phyloP scores from a whole-genome alignment of 1,140 invertebrate species.

The Platyura marginata region DNA sequence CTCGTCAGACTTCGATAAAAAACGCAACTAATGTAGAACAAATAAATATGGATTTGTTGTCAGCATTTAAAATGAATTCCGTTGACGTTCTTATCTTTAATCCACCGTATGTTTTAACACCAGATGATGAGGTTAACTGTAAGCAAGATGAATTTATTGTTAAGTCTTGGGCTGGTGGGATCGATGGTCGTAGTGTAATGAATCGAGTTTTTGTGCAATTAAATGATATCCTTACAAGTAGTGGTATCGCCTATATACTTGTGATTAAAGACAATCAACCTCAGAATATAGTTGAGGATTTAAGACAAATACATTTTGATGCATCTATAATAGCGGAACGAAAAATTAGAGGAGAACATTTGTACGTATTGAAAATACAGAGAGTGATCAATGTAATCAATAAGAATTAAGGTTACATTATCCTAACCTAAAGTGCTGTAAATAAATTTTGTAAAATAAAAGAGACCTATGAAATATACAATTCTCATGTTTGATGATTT shows the following conservation, averaged over 20 bases:
- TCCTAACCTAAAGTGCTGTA: no score
- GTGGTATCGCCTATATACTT: constrained; percentile 69
- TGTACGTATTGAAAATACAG: constrained; percentile 27
- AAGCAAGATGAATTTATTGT: constrained; percentile 11
- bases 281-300: constrained; percentile 43
- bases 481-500: no score
- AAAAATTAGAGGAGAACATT: constrained; percentile 32
- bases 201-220: constrained; percentile 53
- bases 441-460: no score
- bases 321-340: constrained; percentile 43
- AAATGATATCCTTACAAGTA: constrained; percentile 41
- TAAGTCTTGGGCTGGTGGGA: constrained; percentile 68
- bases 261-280: constrained; percentile 73
- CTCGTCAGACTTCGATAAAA: constrained; percentile 37
- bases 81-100: constrained; percentile 90
- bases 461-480: no score
- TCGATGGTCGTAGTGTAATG: constrained; percentile 58
- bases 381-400: neutral
- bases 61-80: constrained; percentile 24
- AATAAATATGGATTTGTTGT: constrained; percentile 46
- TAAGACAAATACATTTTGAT: constrained; percentile 36
- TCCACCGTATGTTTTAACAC: constrained; percentile 91
- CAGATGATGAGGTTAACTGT: constrained; percentile 42
- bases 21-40: constrained; percentile 48
- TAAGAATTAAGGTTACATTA: no score